Conservation (phyloP, 2,797 vertebrate genomes). For the Gymnoscopelus microlampas region DNA sequence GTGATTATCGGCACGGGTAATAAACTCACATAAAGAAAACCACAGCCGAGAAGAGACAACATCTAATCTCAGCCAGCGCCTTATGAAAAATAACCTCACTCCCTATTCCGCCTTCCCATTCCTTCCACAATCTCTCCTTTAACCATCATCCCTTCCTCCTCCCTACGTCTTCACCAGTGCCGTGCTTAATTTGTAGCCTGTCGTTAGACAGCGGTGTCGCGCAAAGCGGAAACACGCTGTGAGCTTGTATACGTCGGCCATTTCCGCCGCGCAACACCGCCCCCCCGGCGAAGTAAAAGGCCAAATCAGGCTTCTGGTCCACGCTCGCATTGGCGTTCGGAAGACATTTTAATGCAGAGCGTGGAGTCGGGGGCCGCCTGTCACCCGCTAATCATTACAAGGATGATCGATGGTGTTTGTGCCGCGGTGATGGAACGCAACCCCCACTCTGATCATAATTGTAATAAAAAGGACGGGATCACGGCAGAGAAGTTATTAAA, state of each 20-base stretch:
- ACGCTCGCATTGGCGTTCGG: slow-evolving; percentile 77
- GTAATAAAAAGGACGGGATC: slow-evolving; percentile 98
- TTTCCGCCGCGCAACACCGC: too few relatives aligned
- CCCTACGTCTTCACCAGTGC: too few relatives aligned
- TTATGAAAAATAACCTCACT: slow-evolving; percentile 9
- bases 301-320: slow-evolving; percentile 41
- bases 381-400: slow-evolving; percentile 93
- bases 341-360: slow-evolving; percentile 93
- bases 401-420: slow-evolving; percentile 99
- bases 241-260: too few relatives aligned
- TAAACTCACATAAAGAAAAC: slow-evolving; percentile 80
- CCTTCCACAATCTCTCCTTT: slow-evolving; percentile 73
- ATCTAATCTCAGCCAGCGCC: slow-evolving; percentile 76
- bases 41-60: slow-evolving; percentile 74
- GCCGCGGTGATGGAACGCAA: slow-evolving; percentile 94
- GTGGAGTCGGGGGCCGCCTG: slow-evolving; percentile 80
- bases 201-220: too few relatives aligned
- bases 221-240: too few relatives aligned
- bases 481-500: slow-evolving; percentile 95
- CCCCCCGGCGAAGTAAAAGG: too few relatives aligned
- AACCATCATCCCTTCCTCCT: slow-evolving; percentile 43
- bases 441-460: slow-evolving; percentile 94
- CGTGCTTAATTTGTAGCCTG: too few relatives aligned
- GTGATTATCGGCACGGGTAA: slow-evolving; percentile 83
- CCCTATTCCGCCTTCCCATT: slow-evolving; percentile 63